Evolutionary conservation across 2,888 invertebrate genomes (phyloP).

Genomic region (Hirudinaria manillensis): DNA sequence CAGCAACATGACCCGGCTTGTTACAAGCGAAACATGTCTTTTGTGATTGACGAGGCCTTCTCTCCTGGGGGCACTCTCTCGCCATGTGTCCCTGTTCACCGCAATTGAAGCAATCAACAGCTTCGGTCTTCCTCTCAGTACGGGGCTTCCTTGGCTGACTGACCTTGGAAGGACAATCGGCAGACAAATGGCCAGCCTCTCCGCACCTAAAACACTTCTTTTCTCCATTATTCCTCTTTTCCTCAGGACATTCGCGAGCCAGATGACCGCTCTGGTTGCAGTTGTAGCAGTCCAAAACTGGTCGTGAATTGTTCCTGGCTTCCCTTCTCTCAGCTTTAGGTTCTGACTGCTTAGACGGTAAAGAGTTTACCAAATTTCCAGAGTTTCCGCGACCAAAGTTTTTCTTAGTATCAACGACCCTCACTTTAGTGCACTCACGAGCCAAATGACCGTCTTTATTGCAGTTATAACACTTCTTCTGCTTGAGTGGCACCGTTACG

Average conservation of each 20-base stretch:
- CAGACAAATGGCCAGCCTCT: too few relatives aligned
- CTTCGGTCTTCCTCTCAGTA: constrained; percentile 12
- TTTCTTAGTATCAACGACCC: constrained; percentile 28
- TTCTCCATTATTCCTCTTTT: constrained; percentile 54
- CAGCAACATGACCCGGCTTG: too few relatives aligned
- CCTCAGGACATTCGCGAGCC: constrained; percentile 47
- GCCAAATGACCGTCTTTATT: constrained; percentile 74
- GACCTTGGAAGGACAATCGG: too few relatives aligned
- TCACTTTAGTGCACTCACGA: constrained; percentile 73
- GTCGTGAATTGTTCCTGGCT: too few relatives aligned
- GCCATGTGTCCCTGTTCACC: constrained; percentile 74
- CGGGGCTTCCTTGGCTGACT: constrained; percentile 47
- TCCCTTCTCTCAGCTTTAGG: too few relatives aligned
- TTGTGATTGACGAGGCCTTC: too few relatives aligned
- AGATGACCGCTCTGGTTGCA: constrained; percentile 41
- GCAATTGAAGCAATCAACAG: constrained; percentile 51
- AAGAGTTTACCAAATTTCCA: constrained; percentile 43
- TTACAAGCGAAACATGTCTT: too few relatives aligned
- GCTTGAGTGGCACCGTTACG: too few relatives aligned
- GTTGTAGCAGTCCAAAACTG: constrained; percentile 46
- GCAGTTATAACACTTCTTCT: constrained; percentile 48
- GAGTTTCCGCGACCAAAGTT: constrained; percentile 73
- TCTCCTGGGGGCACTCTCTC: constrained; percentile 44
- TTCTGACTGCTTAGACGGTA: constrained; percentile 28
- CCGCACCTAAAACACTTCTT: too few relatives aligned